These are phyloP conservation scores for Ferdinandea cuprea DNA, from an alignment of 2,888 invertebrate genomes.

Conservation along the genomic window DNA sequence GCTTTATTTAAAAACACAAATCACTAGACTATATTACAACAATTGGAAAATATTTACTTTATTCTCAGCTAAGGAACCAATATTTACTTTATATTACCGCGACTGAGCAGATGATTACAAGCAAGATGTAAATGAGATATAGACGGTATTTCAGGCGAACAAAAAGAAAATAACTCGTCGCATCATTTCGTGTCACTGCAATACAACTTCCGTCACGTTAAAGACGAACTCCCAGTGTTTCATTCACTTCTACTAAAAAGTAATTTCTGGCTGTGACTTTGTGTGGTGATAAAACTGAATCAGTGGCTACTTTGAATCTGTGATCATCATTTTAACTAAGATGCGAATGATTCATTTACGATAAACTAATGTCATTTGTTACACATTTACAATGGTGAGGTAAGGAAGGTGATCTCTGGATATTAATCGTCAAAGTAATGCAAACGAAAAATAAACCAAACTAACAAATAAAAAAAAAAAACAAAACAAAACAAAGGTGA, in stretches of 20 bases:
- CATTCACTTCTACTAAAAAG: constrained; percentile 6
- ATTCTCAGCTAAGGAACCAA: constrained; percentile 37
- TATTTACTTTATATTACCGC: constrained; percentile 52
- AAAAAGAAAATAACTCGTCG: constrained; percentile 26
- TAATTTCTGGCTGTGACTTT: constrained; percentile 10
- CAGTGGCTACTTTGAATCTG: constrained; percentile 27
- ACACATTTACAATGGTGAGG: not conserved
- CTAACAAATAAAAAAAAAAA: not conserved
- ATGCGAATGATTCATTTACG: constrained; percentile 52
- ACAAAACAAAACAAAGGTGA: constrained; percentile 51
- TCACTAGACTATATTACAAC: constrained; percentile 38
- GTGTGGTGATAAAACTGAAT: constrained; percentile 48
- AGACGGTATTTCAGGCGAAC: not conserved
- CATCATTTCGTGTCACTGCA: constrained; percentile 27
- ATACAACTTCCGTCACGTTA: constrained; percentile 24
- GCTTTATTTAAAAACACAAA: constrained; percentile 38
- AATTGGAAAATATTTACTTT: constrained; percentile 34
- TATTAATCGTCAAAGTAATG: constrained; percentile 25
- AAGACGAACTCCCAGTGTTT: constrained; percentile 27
- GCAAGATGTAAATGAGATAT: constrained; percentile 28
- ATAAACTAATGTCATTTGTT: constrained; percentile 10
- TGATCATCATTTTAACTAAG: constrained; percentile 53
- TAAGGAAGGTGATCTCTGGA: constrained; percentile 25
- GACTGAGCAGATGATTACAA: constrained; percentile 5
- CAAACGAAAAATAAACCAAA: not conserved